These are phyloP conservation scores for Hystrix brachyura DNA, from an alignment of 2,113 vertebrate genomes.

Conservation along the genomic window DNA sequence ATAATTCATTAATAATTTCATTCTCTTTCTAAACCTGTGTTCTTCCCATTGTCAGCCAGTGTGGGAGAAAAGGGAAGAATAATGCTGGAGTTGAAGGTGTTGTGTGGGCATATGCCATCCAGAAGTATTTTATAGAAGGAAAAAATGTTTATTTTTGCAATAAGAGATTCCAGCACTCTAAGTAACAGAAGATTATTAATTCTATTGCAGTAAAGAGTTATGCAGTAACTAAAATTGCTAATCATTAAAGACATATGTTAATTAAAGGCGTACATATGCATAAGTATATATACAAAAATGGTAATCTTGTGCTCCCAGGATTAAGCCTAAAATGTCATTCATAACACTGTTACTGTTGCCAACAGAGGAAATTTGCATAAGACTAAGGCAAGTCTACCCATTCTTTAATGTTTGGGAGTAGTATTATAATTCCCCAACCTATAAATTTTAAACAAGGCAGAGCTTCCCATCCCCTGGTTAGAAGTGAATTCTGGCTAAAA, in stretches of 20 bases:
- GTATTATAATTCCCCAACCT: neutral
- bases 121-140: conserved; percentile 65
- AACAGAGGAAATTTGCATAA: conserved; percentile 38
- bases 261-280: conserved; percentile 27
- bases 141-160: conserved; percentile 57
- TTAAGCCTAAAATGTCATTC: conserved; percentile 54
- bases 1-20: conserved; percentile 77
- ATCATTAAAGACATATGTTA: conserved; percentile 60
- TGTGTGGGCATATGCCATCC: conserved; percentile 74
- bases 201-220: conserved; percentile 53
- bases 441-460: neutral
- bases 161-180: conserved; percentile 53
- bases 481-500: conserved; percentile 51
- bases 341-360: conserved; percentile 14
- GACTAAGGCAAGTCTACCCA: neutral
- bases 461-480: conserved; percentile 19
- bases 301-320: conserved; percentile 4
- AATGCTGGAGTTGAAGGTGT: conserved; percentile 38
- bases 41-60: conserved; percentile 68
- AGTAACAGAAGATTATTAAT: conserved; percentile 55
- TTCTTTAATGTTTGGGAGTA: neutral
- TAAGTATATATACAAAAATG: conserved; percentile 16
- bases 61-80: conserved; percentile 75
- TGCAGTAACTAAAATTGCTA: conserved; percentile 11
- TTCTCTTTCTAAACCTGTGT: conserved; percentile 74